Conservation (phyloP, 2,888 invertebrate genomes). For the Agonopterix subpropinquella region DNA sequence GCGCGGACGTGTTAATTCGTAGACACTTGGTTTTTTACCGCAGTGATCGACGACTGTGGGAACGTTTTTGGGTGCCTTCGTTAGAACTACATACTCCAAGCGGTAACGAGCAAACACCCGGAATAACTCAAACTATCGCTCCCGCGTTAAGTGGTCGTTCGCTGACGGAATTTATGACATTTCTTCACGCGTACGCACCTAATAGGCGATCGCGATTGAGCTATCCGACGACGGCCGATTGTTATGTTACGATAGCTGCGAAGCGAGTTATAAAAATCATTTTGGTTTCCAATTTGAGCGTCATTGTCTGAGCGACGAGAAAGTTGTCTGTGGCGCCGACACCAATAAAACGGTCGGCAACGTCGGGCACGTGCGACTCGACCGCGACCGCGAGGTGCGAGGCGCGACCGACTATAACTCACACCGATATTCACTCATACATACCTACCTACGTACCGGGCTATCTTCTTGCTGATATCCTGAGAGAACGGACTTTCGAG, state of each 20-base stretch:
- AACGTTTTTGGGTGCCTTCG: constrained; percentile 69
- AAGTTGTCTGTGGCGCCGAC: constrained; percentile 71
- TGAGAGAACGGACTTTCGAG: constrained; percentile 22
- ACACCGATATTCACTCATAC: constrained; percentile 42
- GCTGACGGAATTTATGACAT: constrained; percentile 62
- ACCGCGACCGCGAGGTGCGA: constrained; percentile 40
- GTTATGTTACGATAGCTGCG: constrained; percentile 28
- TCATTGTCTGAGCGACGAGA: constrained; percentile 69
- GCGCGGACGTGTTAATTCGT: constrained; percentile 73
- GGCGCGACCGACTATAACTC: constrained; percentile 36
- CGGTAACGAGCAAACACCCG: constrained; percentile 69
- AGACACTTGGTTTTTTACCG: constrained; percentile 70
- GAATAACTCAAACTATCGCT: constrained; percentile 61
- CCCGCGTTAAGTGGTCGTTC: constrained; percentile 64
- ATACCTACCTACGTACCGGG: constrained; percentile 20
- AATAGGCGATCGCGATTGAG: constrained; percentile 52
- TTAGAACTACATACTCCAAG: constrained; percentile 65
- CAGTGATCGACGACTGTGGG: constrained; percentile 73
- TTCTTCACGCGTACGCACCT: constrained; percentile 37
- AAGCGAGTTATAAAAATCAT: constrained; percentile 60
- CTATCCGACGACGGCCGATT: constrained; percentile 35
- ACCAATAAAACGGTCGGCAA: constrained; percentile 62
- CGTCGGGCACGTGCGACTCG: constrained; percentile 13
- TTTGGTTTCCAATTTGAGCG: constrained; percentile 67
- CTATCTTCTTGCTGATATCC: constrained; percentile 34